Evolutionary conservation across 2,888 invertebrate genomes (phyloP), one percentile per base, ranked within the genome.

Genomic region (Caenorhabditis sinica): DNA sequence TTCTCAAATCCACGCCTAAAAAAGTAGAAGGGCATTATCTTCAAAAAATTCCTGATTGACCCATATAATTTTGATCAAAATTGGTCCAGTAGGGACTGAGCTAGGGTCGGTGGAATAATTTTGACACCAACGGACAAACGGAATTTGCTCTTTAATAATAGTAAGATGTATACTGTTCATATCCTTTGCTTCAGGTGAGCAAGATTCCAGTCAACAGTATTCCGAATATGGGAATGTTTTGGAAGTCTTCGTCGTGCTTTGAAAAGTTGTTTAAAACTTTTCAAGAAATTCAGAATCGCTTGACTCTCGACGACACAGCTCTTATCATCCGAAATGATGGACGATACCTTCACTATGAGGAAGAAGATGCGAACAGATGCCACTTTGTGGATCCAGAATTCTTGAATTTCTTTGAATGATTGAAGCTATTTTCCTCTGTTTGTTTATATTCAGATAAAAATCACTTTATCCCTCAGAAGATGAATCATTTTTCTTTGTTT

Each of bases 231-330:
- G 56, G 17, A 0, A 33, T 28, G 1, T 20, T 53, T 2, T 69
- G 69, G 69, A 40, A 56, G 40, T 3, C 49, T 0, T 23, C 56
- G 4, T 40, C 11, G 17, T 69, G 69, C 11, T 56, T 69, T 23
- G 51, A 17, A 17, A 20, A 25, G 25, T 15, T 69, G 40, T 69
- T 53, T 23, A 11, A 53, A 11, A 56, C 53, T 17, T 40, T 69
- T 1, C 17, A 23, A 56, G 20, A 15, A 23, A 36, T 73, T 33
- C 30, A 73, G 17, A n/a, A 11, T 6, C 20, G 11, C 17, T 13
- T 73, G 23, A 2, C 30, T 17, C 11, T 33, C n/a, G 73, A 73
- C 17, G 61, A 69, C 8, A 53, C 53, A 20, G 53, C 69, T 15
- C 0, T 69, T 4, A 6, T 25, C 6, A 40, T 69, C 40, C 28